Conservation (phyloP, 2,888 invertebrate genomes). For the Apamea crenata region DNA sequence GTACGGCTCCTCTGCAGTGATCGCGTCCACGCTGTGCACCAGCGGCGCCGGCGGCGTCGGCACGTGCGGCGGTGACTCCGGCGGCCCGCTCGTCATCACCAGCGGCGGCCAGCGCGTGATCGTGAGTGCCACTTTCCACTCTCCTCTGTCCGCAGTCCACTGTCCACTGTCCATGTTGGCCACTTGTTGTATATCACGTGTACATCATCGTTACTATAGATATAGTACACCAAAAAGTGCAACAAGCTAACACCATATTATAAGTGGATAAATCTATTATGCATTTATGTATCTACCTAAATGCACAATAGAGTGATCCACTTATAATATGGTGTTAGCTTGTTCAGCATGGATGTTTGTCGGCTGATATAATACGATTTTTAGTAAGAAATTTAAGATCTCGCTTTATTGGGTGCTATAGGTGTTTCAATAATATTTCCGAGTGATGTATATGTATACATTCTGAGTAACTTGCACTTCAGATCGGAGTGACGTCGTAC, state of each 20-base stretch:
- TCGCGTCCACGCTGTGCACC: conserved; percentile 77
- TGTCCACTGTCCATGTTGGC: no score
- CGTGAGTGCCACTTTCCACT: conserved; percentile 60
- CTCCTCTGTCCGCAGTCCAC: no score
- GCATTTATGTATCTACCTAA: no score
- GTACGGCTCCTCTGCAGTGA: conserved; percentile 69
- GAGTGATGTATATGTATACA: not conserved
- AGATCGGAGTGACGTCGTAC: conserved; percentile 72
- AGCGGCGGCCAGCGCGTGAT: conserved; percentile 70
- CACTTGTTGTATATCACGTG: not conserved
- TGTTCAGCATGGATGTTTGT: not conserved
- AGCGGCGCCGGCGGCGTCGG: conserved; percentile 74
- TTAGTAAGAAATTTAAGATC: no score
- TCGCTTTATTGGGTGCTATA: not conserved
- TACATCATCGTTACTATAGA: no score
- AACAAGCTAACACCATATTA: no score
- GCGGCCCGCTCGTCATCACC: conserved; percentile 75
- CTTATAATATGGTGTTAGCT: not conserved
- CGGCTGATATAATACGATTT: not conserved
- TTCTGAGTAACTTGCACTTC: conserved; percentile 26
- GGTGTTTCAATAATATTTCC: not conserved
- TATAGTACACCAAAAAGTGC: no score
- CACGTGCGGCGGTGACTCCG: conserved; percentile 83
- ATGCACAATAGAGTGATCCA: not conserved
- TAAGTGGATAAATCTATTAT: no score